A percentile compares a stretch with the other conserved stretches of the same genome.
These are phyloP conservation scores for Rhodinocichla rosea DNA, from an alignment of 2,113 vertebrate species.

Conservation along the genomic window DNA sequence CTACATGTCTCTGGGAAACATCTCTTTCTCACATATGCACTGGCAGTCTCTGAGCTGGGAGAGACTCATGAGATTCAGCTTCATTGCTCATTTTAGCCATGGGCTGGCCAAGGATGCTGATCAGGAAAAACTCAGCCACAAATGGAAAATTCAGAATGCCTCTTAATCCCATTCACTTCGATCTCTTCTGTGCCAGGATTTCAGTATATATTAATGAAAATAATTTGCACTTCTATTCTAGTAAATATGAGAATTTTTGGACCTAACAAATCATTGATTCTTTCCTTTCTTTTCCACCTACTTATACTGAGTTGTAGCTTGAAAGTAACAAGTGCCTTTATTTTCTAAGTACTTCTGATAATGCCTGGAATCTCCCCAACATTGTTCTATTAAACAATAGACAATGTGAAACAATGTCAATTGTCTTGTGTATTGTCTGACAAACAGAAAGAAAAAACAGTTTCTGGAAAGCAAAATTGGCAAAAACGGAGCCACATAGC, in stretches of 20 bases:
- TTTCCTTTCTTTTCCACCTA: not conserved
- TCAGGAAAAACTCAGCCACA: not conserved
- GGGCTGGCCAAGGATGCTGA: not conserved
- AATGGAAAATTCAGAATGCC: not conserved
- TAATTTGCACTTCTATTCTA: not conserved
- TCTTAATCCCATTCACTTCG: not conserved
- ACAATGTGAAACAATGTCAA: not conserved
- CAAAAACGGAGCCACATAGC: not conserved
- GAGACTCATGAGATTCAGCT: not conserved
- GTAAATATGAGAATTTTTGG: not conserved
- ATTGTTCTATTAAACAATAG: not conserved
- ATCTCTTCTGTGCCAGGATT: not conserved
- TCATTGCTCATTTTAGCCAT: not conserved
- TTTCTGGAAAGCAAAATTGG: not conserved
- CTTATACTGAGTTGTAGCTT: not conserved
- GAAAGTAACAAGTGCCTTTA: not conserved
- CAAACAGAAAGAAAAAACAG: not conserved
- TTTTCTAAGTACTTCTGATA: not conserved
- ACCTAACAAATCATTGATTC: not conserved
- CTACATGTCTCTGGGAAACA: not conserved
- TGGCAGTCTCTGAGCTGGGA: not conserved
- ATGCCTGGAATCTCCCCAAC: not conserved
- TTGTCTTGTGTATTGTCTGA: not conserved
- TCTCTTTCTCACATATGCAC: not conserved
- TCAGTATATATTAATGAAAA: not conserved